Evolutionary conservation across 2,113 vertebrate species (phyloP).

Genomic region (Apus apus): DNA sequence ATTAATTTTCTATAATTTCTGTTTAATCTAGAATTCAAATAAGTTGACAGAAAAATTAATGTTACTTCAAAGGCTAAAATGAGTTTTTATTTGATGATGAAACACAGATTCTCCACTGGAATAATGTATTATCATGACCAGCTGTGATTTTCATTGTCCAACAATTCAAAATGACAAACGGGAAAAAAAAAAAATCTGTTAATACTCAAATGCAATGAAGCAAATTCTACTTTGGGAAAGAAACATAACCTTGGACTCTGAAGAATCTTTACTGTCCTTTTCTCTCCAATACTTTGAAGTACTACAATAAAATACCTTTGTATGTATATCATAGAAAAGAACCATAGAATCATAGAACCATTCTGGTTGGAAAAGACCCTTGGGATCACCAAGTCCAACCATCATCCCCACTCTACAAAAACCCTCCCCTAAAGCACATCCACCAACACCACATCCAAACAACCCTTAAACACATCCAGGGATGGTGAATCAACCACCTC

Average conservation of each 20-base stretch:
- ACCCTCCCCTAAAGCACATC: no score
- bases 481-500: no score
- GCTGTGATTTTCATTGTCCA: not conserved
- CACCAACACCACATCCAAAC: no score
- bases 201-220: not conserved
- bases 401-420: no score
- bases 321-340: not conserved
- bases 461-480: no score
- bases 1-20: not conserved
- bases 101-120: not conserved
- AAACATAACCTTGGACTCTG: not conserved
- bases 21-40: not conserved
- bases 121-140: not conserved
- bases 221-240: not conserved
- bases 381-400: no score
- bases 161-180: not conserved
- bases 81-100: not conserved
- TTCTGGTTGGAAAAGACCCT: no score
- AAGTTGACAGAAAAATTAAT: not conserved
- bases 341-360: no score
- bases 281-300: not conserved
- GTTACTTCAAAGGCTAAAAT: not conserved
- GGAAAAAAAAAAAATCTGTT: not conserved
- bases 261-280: not conserved
- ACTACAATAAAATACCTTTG: not conserved